Evolutionary conservation across 2,113 vertebrate species (phyloP), one percentile per base, ranked within the genome.

Genomic region (Misgurnus anguillicaudatus): DNA sequence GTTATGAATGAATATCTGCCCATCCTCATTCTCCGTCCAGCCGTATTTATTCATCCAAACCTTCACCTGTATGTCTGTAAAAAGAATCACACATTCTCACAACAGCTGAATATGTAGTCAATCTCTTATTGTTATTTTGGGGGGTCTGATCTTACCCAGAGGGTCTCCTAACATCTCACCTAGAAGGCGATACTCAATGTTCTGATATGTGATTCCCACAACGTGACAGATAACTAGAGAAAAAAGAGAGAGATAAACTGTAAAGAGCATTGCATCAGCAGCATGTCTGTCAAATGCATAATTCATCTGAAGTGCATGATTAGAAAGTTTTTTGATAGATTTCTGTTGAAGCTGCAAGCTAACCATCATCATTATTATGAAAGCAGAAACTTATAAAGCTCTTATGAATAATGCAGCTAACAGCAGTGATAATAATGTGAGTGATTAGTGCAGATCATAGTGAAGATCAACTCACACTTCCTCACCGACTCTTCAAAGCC

Each of bases 171-270:
- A 88, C 95, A 98, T 97, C 90, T 98, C 95, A 0, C 93, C 95
- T 87, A 97, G 88, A 42, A 98, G 86, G 84, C 94, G 92, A 71
- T 93, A 93, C 82, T 96, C 96, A 0, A 98, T 97, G 87, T 94
- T 95, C 87, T 98, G 95, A 83, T 98, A 98, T 0, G 96, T 98
- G 91, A 98, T 97, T 47, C 96, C 96, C 84, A 97, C 95, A 0
- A 98, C 96, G 0, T 98, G 96, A 75, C 96, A 98, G 87, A 98
- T 96, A 79, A 98, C 96, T 98, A 88, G 7, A 81, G 17, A 81
- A 4, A n/a, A n/a, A n/a, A n/a, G n/a, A n/a, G n/a, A 19, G 10
- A 51, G 42, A 45, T 45, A 45, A 4, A 45, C 24, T 31, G 24
- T 31, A 31, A 31, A 31, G 24, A 31, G 24, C 24, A 31, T 31